Conservation (phyloP, 2,113 vertebrate genomes). For the Copsychus sechellarum region DNA sequence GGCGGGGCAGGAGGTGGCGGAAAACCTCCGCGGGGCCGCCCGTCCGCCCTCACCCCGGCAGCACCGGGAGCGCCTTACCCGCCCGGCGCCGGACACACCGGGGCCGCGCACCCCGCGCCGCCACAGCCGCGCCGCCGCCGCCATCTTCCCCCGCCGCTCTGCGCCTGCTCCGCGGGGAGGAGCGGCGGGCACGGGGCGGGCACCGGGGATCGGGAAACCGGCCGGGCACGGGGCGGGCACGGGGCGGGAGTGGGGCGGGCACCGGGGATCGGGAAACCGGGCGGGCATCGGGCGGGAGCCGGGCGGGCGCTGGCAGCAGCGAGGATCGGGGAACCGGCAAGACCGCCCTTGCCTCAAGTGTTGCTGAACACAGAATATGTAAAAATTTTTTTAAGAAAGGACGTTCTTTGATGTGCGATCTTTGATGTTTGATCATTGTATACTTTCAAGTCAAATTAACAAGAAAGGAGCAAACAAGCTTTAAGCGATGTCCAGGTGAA, state of each 20-base stretch:
- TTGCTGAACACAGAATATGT: fast-evolving
- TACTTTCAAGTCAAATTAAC: background rate
- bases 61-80: background rate
- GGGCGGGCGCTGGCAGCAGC: background rate
- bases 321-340: too few species aligned
- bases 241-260: too few species aligned
- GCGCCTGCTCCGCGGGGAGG: background rate
- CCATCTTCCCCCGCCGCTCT: background rate
- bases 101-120: fast-evolving
- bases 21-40: too few species aligned
- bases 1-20: too few species aligned
- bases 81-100: background rate
- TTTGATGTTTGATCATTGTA: background rate
- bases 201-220: too few species aligned
- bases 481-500: background rate
- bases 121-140: background rate
- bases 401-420: background rate
- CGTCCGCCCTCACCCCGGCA: background rate
- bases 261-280: too few species aligned
- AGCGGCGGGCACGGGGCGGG: too few species aligned
- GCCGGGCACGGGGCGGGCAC: too few species aligned
- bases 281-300: too few species aligned
- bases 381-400: background rate
- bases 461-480: background rate
- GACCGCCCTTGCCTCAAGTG: fast-evolving